Base-by-base conservation (phyloP, 2,888 invertebrate genomes). In the Phrixothrix hirtus region DNA sequence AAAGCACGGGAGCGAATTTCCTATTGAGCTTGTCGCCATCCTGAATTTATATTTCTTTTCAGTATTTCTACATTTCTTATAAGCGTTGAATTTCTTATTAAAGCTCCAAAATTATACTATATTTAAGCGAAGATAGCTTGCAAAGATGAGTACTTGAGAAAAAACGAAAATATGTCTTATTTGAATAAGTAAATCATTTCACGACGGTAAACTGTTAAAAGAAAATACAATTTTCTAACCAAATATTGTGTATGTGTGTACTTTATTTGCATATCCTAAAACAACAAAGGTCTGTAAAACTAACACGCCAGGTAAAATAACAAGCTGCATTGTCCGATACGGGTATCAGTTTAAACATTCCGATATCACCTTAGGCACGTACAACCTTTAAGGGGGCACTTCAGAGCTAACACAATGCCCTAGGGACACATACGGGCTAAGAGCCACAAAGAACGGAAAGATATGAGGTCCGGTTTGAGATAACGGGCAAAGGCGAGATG, bases 291-390 rank as follows among this genome's bases (percentile, higher is more conserved):
- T 38, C 35, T 45, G 44, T 53, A 50, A 54, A 59, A 57, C 53
- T 53, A 57, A 59, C 58, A 56, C 25, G 34, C 38, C 52, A 59
- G 57, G 59, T 57, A 57, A 55, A 53, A 55, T 53, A 59, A 57
- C 54, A 52, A 55, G 54, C 51, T 46, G 45, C 47, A 47, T 36
- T 58, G 56, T 55, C 59, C 53, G 55, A 57, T 59, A 57, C 49
- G 57, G 45, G 55, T 59, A 59, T 57, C 59, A 59, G 55, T 57
- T 57, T 55, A 57, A 59, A 59, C 57, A 57, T 59, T 53, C 53
- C 48, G 55, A 53, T 57, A 57, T 53, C 55, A 53, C 55, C 41
- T 53, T 54, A 51, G 53, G 59, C 59, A 59, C 57, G 59, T 57
- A 57, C 55, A 45, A 30, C 52, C 55, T 59, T 55, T 59, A 59